Conservation (phyloP, 23 tunicate species). For the Aplidium turbinatum region DNA sequence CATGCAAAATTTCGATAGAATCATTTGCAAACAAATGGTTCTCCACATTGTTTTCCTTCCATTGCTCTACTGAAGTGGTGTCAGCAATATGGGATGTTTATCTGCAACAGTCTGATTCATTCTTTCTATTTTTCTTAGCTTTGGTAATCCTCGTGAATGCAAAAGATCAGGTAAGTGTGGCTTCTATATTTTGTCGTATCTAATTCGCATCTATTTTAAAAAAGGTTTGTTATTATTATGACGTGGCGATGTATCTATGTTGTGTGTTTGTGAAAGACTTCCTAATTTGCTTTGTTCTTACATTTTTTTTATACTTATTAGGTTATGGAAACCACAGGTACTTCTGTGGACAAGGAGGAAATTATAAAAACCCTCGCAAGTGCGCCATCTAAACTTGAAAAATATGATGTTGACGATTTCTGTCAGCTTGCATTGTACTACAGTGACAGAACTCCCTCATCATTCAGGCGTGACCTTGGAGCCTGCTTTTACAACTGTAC, state of each 20-base stretch:
- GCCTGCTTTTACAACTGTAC: slow-evolving; percentile 66
- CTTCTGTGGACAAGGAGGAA: slow-evolving; percentile 26
- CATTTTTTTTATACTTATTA: neutral
- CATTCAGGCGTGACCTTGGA: slow-evolving; percentile 62
- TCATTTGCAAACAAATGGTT: slow-evolving; percentile 65
- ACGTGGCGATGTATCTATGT: too few species aligned
- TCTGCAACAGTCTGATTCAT: slow-evolving; percentile 79
- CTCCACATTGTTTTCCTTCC: slow-evolving; percentile 56
- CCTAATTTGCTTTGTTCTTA: neutral
- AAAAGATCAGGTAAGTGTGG: slow-evolving; percentile 67
- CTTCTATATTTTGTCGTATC: too few species aligned
- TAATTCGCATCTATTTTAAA: too few species aligned
- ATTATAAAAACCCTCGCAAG: slow-evolving; percentile 41
- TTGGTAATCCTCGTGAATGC: slow-evolving; percentile 84
- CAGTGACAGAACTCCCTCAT: slow-evolving; percentile 75
- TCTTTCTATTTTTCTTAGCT: slow-evolving; percentile 67
- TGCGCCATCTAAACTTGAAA: slow-evolving; percentile 59
- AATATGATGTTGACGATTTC: slow-evolving; percentile 84
- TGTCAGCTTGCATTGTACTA: slow-evolving; percentile 82
- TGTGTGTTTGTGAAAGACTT: too few species aligned
- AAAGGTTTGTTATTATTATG: too few species aligned
- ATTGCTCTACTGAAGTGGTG: slow-evolving; percentile 50
- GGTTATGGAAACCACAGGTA: slow-evolving; percentile 38
- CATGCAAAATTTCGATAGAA: slow-evolving; percentile 57
- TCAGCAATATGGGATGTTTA: slow-evolving; percentile 85